phyloP scores from a whole-genome alignment of 1,140 invertebrate species.

The Heliconius himera region DNA sequence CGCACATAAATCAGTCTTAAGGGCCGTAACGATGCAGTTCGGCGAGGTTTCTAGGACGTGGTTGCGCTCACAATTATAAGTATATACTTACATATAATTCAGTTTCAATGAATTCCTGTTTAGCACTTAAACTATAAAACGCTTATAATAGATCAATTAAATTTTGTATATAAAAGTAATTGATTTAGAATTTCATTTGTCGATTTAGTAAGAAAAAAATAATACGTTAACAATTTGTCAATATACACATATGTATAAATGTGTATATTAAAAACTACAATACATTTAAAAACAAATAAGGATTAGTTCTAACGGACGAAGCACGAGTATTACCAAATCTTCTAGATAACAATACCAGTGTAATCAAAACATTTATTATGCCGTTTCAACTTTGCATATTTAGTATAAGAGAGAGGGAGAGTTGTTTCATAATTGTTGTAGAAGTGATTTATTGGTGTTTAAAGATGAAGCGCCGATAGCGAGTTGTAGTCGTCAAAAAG shows the following conservation, averaged over 20 bases:
- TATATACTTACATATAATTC: slow-evolving; percentile 8
- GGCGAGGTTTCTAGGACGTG: slow-evolving; percentile 73
- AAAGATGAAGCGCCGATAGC: slow-evolving; percentile 62
- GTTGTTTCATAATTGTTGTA: slow-evolving; percentile 68
- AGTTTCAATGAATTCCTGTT: neutral
- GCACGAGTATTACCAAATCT: slow-evolving; percentile 6
- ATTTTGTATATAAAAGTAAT: neutral
- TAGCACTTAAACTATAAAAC: slow-evolving; percentile 7
- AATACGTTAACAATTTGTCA: neutral
- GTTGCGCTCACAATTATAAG: slow-evolving; percentile 28
- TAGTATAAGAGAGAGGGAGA: slow-evolving; percentile 62
- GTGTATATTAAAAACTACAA: neutral
- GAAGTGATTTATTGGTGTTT: slow-evolving; percentile 72
- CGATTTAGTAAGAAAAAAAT: no score
- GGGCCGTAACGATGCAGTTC: slow-evolving; percentile 72
- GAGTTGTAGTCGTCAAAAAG: slow-evolving; percentile 55
- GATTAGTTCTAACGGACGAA: neutral
- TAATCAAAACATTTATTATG: slow-evolving; percentile 34
- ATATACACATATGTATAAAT: neutral
- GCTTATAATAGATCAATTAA: neutral
- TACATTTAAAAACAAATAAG: no score
- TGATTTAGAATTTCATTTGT: neutral
- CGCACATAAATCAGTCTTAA: slow-evolving; percentile 76
- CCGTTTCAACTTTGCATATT: slow-evolving; percentile 56
- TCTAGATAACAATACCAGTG: slow-evolving; percentile 20